phyloP scores from a whole-genome alignment of 2,797 vertebrate genomes.

The Chiroxiphia lanceolata region DNA sequence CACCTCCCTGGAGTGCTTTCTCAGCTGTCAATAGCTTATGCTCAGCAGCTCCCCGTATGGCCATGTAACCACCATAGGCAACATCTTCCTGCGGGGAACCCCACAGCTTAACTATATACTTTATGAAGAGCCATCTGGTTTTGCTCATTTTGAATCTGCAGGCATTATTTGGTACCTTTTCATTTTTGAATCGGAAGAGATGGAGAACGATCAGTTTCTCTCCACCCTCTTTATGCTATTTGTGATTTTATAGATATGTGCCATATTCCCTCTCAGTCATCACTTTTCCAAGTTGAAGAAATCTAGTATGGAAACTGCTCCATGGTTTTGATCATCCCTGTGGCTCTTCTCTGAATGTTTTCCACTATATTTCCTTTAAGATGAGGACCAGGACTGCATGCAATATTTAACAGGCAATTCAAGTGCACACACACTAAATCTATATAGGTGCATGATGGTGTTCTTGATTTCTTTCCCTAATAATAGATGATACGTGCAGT shows the following conservation, averaged over 20 bases:
- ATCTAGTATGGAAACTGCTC: background rate
- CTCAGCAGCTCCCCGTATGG: background rate
- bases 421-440: background rate
- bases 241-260: background rate
- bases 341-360: background rate
- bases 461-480: background rate
- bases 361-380: background rate
- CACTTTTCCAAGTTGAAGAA: background rate
- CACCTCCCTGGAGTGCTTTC: background rate
- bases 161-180: background rate
- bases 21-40: background rate
- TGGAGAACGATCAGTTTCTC: background rate
- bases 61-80: background rate
- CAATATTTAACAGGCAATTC: background rate
- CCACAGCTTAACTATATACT: constrained; percentile 16
- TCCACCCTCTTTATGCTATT: background rate
- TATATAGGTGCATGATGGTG: background rate
- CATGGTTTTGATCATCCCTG: background rate
- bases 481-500: background rate
- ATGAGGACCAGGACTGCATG: background rate
- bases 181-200: background rate
- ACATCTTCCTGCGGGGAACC: constrained; percentile 35
- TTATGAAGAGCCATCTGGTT: constrained; percentile 35
- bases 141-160: constrained; percentile 11
- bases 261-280: background rate